Evolutionary conservation across 2,888 invertebrate genomes (phyloP).

Genomic region (Platypus cylindrus): DNA sequence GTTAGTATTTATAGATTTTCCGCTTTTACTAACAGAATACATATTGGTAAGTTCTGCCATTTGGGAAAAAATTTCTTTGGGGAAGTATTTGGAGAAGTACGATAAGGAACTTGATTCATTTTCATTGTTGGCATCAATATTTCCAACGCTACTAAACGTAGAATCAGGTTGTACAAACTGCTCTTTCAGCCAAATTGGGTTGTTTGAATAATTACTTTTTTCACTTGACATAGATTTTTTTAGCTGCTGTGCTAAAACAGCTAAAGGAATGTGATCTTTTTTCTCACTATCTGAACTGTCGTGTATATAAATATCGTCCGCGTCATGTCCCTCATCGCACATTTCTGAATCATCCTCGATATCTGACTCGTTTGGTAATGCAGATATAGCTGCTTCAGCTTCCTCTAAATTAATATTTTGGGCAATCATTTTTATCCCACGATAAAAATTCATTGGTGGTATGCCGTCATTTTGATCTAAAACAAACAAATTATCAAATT

Average conservation of each 20-base stretch:
- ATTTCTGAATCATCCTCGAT: background rate
- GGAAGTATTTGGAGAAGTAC: slow-evolving; percentile 14
- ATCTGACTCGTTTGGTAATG: too few relatives aligned
- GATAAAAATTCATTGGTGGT: too few relatives aligned
- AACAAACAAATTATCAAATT: too few relatives aligned
- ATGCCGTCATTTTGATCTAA: too few relatives aligned
- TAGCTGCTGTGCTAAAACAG: slow-evolving; percentile 1
- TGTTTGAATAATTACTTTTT: slow-evolving; percentile 6
- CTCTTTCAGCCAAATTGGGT: too few relatives aligned
- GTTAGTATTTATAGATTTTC: slow-evolving; percentile 9
- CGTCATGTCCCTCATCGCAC: background rate
- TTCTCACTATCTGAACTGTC: slow-evolving; percentile 1
- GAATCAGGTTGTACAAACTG: too few relatives aligned
- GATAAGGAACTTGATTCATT: slow-evolving; percentile 10
- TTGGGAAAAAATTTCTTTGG: slow-evolving; percentile 8
- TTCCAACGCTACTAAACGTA: too few relatives aligned
- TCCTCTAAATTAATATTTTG: too few relatives aligned
- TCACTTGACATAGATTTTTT: slow-evolving; percentile 4
- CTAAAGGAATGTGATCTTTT: slow-evolving; percentile 8
- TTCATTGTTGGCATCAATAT: too few relatives aligned
- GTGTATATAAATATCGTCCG: background rate
- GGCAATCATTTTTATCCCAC: too few relatives aligned
- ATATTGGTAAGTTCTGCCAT: slow-evolving; percentile 13
- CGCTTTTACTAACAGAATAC: slow-evolving; percentile 12
- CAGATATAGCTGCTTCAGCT: too few relatives aligned